Conservation (phyloP, 1,140 invertebrate species). For the Phthorimaea operculella region DNA sequence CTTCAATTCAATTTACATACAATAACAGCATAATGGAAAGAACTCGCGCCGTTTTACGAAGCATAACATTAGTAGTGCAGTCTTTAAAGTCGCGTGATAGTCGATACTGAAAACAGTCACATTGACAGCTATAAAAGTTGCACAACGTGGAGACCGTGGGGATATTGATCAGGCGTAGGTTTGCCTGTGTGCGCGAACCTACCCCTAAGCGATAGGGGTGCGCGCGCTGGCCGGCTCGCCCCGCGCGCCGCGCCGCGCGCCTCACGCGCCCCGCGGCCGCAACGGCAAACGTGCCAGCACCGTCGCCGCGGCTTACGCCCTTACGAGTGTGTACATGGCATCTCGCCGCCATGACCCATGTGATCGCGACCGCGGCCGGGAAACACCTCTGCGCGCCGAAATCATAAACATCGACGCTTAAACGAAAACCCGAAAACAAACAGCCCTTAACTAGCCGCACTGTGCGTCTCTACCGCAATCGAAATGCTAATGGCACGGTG, state of each 20-base stretch:
- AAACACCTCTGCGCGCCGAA: conserved; percentile 24
- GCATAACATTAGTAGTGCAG: no score
- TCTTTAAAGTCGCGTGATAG: not conserved
- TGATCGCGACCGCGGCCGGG: conserved; percentile 33
- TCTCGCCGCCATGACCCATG: conserved; percentile 26
- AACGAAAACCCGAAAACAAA: not conserved
- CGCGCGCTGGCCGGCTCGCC: conserved; percentile 16
- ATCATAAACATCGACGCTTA: conserved; percentile 12
- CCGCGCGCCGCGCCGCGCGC: no score
- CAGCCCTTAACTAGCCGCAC: not conserved
- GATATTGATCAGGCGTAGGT: conserved; percentile 59
- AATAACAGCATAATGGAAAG: not conserved
- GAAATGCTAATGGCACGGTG: conserved; percentile 15
- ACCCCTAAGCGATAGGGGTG: conserved; percentile 27
- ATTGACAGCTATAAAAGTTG: conserved; percentile 40
- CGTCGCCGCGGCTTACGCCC: not conserved
- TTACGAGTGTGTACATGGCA: conserved; percentile 24
- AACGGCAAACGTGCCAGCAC: not conserved
- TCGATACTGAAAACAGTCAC: conserved; percentile 10
- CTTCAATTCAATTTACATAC: not conserved
- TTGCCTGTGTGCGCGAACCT: conserved; percentile 40
- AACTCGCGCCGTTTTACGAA: not conserved
- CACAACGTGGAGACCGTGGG: conserved; percentile 39
- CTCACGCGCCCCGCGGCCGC: not conserved
- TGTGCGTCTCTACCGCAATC: not conserved